phyloP scores from a whole-genome alignment of 2,797 vertebrate species.

The Erethizon dorsatum region DNA sequence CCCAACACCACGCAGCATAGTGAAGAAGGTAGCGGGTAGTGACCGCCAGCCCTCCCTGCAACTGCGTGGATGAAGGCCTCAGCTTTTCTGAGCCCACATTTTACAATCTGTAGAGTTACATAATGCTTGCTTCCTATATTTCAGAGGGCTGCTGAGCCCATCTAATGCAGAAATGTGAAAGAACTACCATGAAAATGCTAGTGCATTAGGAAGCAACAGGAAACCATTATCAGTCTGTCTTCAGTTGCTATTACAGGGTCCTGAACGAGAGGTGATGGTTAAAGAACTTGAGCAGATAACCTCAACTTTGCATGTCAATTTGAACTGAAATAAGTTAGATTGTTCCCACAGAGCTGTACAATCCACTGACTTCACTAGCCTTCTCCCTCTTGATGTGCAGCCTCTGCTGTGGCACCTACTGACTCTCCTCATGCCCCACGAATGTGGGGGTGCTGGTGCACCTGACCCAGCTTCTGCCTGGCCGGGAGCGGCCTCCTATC shows the following conservation, averaged over 20 bases:
- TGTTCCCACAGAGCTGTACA: neutral
- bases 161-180: neutral
- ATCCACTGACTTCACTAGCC: neutral
- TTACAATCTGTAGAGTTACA: neutral
- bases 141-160: neutral
- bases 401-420: neutral
- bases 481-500: neutral
- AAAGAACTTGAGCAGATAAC: neutral
- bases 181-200: neutral
- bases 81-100: neutral
- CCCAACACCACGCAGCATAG: rapidly evolving
- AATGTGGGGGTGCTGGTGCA: rapidly evolving
- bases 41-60: neutral
- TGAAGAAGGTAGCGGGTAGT: too few relatives aligned
- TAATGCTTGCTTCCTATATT: neutral
- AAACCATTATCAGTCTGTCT: neutral
- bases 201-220: neutral
- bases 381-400: neutral
- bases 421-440: rapidly evolving
- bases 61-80: too few relatives aligned
- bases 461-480: rapidly evolving
- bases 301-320: neutral
- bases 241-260: neutral
- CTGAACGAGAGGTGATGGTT: too few relatives aligned
- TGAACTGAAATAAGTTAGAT: neutral